phyloP scores from a whole-genome alignment of 2,797 vertebrate species.

The Falco columbarius region DNA sequence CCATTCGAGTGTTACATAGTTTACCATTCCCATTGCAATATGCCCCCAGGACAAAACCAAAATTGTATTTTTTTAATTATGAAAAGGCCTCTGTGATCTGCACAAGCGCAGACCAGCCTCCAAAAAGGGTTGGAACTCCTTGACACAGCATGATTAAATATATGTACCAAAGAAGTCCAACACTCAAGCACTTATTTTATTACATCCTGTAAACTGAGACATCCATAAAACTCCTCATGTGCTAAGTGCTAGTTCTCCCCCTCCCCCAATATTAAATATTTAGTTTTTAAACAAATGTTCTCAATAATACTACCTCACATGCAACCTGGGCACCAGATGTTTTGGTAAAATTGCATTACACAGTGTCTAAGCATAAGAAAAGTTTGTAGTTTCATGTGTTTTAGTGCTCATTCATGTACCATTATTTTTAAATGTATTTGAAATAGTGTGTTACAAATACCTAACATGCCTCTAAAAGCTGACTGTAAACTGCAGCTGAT shows the following conservation, averaged over 20 bases:
- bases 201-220: constrained; percentile 75
- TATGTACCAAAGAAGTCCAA: constrained; percentile 71
- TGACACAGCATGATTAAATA: constrained; percentile 68
- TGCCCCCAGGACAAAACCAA: constrained; percentile 48
- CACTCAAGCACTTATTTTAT: constrained; percentile 68
- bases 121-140: constrained; percentile 30
- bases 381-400: constrained; percentile 68
- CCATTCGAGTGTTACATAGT: constrained; percentile 4
- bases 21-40: background rate
- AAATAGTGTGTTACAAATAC: constrained; percentile 69
- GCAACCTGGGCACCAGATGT: constrained; percentile 80
- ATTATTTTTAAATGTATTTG: constrained; percentile 63
- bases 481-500: constrained; percentile 59
- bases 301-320: constrained; percentile 66
- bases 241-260: constrained; percentile 61
- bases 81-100: constrained; percentile 46
- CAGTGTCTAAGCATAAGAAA: constrained; percentile 55
- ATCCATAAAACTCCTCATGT: constrained; percentile 70
- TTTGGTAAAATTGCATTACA: constrained; percentile 66
- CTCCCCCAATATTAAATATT: constrained; percentile 65
- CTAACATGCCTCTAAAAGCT: constrained; percentile 71
- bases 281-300: constrained; percentile 77
- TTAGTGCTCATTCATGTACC: constrained; percentile 66
- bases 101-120: constrained; percentile 43
- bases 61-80: constrained; percentile 62